Conservation (phyloP, 2,113 vertebrate genomes). For the Neotragus moschatus region DNA sequence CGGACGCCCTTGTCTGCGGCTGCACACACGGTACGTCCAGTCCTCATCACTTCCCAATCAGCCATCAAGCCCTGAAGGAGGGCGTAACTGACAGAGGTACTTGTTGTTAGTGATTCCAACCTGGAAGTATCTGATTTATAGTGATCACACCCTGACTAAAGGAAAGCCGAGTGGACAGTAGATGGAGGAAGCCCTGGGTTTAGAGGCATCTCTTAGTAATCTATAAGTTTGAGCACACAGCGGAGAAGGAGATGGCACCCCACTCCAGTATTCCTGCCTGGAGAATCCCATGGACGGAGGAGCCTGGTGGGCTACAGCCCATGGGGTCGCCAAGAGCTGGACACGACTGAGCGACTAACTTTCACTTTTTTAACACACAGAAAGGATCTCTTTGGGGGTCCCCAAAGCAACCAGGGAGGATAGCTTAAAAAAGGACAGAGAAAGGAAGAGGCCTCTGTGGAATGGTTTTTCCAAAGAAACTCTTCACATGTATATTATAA, state of each 20-base stretch:
- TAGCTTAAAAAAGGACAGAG: background rate
- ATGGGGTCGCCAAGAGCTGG: background rate
- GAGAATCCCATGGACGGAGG: background rate
- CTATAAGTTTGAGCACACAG: background rate
- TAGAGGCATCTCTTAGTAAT: background rate
- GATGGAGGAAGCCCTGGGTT: background rate
- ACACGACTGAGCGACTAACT: background rate
- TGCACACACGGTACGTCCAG: constrained; percentile 91
- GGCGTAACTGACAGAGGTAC: background rate
- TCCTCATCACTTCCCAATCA: background rate
- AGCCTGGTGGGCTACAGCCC: background rate
- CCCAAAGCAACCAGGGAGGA: background rate
- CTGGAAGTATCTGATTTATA: background rate
- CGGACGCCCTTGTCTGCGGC: constrained; percentile 96
- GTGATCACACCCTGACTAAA: background rate
- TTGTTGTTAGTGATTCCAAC: background rate
- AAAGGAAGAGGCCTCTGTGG: background rate
- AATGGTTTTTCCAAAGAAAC: constrained; percentile 1
- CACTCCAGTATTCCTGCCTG: background rate
- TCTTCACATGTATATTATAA: background rate
- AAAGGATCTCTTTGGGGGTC: background rate
- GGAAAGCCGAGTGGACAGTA: background rate
- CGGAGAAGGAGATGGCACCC: background rate
- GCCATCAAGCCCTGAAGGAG: background rate
- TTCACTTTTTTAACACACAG: background rate